phyloP scores from a whole-genome alignment of 2,797 vertebrate genomes.

The Trachurus trachurus region DNA sequence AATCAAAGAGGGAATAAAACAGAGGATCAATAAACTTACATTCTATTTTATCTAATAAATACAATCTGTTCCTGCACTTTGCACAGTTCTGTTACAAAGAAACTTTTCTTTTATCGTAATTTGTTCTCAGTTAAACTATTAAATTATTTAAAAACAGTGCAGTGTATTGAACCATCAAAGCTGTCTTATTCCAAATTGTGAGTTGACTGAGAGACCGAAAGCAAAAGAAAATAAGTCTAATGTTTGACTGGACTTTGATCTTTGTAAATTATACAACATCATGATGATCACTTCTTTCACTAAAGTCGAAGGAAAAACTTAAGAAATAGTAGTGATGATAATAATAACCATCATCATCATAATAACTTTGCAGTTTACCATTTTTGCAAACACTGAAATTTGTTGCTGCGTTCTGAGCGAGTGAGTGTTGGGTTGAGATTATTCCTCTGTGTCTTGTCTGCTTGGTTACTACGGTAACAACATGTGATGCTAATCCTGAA shows the following conservation, averaged over 20 bases:
- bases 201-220: too few relatives aligned
- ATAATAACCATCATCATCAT: neutral
- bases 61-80: neutral
- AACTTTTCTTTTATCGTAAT: neutral
- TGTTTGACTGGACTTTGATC: too few relatives aligned
- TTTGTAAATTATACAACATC: too few relatives aligned
- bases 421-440: neutral
- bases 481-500: conserved; percentile 22
- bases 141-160: too few relatives aligned
- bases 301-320: neutral
- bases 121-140: too few relatives aligned
- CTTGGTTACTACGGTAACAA: conserved; percentile 23
- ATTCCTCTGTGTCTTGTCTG: neutral
- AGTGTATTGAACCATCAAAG: too few relatives aligned
- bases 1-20: neutral
- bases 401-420: neutral
- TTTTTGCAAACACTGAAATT: neutral
- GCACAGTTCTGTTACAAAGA: too few relatives aligned
- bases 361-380: neutral
- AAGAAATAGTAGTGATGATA: neutral
- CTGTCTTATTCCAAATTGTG: too few relatives aligned
- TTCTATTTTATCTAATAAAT: too few relatives aligned
- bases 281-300: neutral
- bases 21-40: too few relatives aligned
- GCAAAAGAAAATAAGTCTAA: too few relatives aligned